These are phyloP conservation scores for Notodonta ziczac DNA, from an alignment of 2,888 invertebrate species.

Conservation along the genomic window DNA sequence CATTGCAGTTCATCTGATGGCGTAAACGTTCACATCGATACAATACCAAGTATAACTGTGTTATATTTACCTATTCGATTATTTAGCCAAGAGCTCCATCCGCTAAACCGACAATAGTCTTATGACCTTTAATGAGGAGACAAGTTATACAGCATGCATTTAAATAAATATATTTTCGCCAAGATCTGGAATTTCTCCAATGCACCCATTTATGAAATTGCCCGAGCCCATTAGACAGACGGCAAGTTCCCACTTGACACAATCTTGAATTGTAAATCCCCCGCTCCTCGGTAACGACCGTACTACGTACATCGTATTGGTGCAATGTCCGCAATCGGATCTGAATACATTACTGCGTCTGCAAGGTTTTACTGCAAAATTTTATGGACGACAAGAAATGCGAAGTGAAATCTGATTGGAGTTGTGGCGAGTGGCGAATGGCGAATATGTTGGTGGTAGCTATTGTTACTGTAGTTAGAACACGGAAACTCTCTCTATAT, in stretches of 20 bases:
- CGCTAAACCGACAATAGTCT: too few relatives aligned
- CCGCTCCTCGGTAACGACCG: constrained; percentile 37
- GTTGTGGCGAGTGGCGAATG: constrained; percentile 39
- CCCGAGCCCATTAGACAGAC: constrained; percentile 35
- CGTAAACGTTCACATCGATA: too few relatives aligned
- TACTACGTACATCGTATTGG: constrained; percentile 37
- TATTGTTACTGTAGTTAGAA: neutral
- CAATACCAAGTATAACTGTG: too few relatives aligned
- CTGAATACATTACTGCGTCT: constrained; percentile 56
- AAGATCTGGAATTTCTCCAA: neutral
- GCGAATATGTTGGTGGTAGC: constrained; percentile 24
- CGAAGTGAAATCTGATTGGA: constrained; percentile 43
- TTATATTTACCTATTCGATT: too few relatives aligned
- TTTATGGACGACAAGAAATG: constrained; percentile 44
- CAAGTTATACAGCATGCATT: too few relatives aligned
- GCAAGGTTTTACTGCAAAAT: constrained; percentile 46
- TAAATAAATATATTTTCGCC: too few relatives aligned
- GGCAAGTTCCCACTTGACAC: constrained; percentile 34
- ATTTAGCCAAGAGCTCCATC: too few relatives aligned
- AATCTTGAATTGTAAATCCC: constrained; percentile 48
- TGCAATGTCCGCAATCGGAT: constrained; percentile 52
- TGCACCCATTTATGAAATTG: constrained; percentile 3
- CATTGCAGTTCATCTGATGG: too few relatives aligned
- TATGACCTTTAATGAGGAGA: too few relatives aligned
- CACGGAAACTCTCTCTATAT: too few relatives aligned